Evolutionary conservation across 2,113 vertebrate genomes (phyloP).

Genomic region (rat (Rattus norvegicus)): GRCr8 NC_086037.1:54207001-54207500

Average conservation of each 20-base stretch:
- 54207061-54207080: background rate
- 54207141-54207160: background rate
- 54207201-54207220: background rate
- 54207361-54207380: slow-evolving; percentile 61
- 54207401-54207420: slow-evolving; percentile 57
- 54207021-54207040: slow-evolving; percentile 25
- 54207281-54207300: slow-evolving; percentile 56
- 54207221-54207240: slow-evolving; percentile 15
- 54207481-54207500: background rate
- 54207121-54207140: slow-evolving; percentile 5
- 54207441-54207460: slow-evolving; percentile 9
- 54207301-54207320: slow-evolving; percentile 50
- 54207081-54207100: slow-evolving; percentile 28
- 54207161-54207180: background rate
- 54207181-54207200: background rate
- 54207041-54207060: slow-evolving; percentile 43
- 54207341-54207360: slow-evolving; percentile 14
- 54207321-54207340: slow-evolving; percentile 44
- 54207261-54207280: slow-evolving; percentile 51
- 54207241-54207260: slow-evolving; percentile 34
- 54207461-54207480: slow-evolving; percentile 54
- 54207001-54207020: slow-evolving; percentile 41
- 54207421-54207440: slow-evolving; percentile 45
- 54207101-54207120: background rate
- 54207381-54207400: slow-evolving; percentile 35